Evolutionary conservation across 2,113 vertebrate species (phyloP).

Genomic region (Hymenochirus boettgeri): DNA sequence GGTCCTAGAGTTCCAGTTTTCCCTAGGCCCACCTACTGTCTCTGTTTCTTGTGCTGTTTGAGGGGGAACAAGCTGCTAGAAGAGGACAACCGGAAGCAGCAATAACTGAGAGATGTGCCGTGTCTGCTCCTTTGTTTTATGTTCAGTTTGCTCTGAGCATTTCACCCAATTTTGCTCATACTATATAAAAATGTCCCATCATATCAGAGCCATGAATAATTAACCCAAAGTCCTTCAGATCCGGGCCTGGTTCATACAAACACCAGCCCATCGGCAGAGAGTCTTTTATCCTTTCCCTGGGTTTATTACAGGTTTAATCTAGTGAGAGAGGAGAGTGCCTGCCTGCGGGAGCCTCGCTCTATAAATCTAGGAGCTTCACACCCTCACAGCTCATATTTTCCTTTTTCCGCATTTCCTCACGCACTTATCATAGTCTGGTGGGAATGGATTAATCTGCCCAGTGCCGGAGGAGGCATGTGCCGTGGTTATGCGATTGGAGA

Average conservation of each 20-base stretch:
- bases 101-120: not conserved
- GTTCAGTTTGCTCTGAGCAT: not conserved
- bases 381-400: conserved; percentile 7
- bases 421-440: conserved; percentile 34
- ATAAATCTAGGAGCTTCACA: conserved; percentile 28
- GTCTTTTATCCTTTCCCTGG: conserved; percentile 1
- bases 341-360: conserved; percentile 13
- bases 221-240: not conserved
- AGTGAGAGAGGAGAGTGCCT: not conserved
- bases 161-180: not conserved
- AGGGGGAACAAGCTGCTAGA: too few relatives aligned
- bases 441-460: conserved; percentile 39
- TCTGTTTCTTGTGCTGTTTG: too few relatives aligned
- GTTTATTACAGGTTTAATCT: conserved; percentile 17
- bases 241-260: not conserved
- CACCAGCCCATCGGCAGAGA: not conserved
- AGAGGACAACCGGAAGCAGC: too few relatives aligned
- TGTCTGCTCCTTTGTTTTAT: not conserved
- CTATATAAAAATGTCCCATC: not conserved
- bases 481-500: conserved; percentile 32
- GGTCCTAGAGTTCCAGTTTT: too few relatives aligned
- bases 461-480: conserved; percentile 33
- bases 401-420: conserved; percentile 22
- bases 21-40: too few relatives aligned
- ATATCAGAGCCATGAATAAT: not conserved